A percentile compares a stretch with the other conserved stretches of the same genome.
Evolutionary conservation across 2,797 vertebrate species (phyloP).

Genomic region (Lacerta bilineata): DNA sequence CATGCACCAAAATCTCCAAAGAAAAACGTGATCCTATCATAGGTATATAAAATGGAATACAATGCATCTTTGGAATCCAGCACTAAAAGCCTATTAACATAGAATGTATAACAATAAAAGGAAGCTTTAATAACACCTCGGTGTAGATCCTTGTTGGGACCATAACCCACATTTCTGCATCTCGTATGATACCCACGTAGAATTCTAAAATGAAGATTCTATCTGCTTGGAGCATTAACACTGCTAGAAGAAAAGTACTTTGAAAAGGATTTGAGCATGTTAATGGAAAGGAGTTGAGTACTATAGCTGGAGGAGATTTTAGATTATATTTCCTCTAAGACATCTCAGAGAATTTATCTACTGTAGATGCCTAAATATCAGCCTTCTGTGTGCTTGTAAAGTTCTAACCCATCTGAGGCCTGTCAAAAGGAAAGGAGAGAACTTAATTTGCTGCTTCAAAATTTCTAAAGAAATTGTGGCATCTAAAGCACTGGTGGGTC

Average conservation of each 20-base stretch:
- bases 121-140: constrained; percentile 42
- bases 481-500: not conserved
- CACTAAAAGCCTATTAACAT: constrained; percentile 59
- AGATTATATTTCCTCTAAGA: constrained; percentile 52
- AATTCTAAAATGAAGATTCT: constrained; percentile 57
- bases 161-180: constrained; percentile 38
- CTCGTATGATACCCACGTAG: constrained; percentile 45
- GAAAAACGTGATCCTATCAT: not conserved
- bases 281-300: constrained; percentile 45
- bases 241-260: constrained; percentile 49
- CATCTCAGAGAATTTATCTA: constrained; percentile 41
- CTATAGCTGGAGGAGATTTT: constrained; percentile 44
- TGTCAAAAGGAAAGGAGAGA: constrained; percentile 33
- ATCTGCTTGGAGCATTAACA: constrained; percentile 58
- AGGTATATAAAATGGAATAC: constrained; percentile 25
- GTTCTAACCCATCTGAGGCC: constrained; percentile 11
- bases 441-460: constrained; percentile 4
- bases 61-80: constrained; percentile 35
- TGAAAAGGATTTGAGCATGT: constrained; percentile 37
- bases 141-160: constrained; percentile 34
- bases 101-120: constrained; percentile 41
- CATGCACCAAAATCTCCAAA: constrained; percentile 35
- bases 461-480: constrained; percentile 17
- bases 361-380: constrained; percentile 53
- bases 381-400: not conserved